Base-by-base conservation (phyloP, 2,797 vertebrate genomes). In the Rhinoraja longicauda region DNA sequence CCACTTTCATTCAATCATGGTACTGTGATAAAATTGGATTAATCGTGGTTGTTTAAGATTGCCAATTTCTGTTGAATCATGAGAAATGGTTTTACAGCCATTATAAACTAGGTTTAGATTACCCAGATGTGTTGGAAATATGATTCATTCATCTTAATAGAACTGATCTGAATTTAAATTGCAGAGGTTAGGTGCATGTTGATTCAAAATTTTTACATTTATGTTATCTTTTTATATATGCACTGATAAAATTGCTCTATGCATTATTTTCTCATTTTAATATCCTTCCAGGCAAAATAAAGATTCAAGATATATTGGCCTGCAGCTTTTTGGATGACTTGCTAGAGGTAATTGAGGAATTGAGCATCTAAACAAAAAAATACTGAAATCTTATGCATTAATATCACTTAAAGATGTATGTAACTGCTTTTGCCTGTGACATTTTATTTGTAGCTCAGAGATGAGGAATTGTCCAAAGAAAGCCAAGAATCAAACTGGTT, bases 401-500 rank as follows among this genome's bases (percentile, higher is more conserved):
- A 76, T 64, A 67, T 64, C n/a, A 24, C 2, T 88, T 21, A 36
- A 88, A 21, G 19, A 36, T 70, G 15, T 36, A 26, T 4, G 9
- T 53, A 59, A 73, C 39, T 91, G 5, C 32, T 67, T 93, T 39
- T 67, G 45, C n/a, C 57, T 93, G 12, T n/a, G 36, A n/a, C n/a
- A 81, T 67, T 82, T 15, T 67, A 79, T 93, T 93, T 94, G 93
- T 95, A 99, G 99, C 96, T 99, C 94, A 97, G 99, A 95, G 99
- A 99, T 94, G 99, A 99, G 95, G 98, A 99, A 94, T 95, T 99
- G 94, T 99, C 98, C 78, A 99, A 99, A 95, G 99, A 99, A 96
- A 99, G 98, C 96, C 99, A 99, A 96, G 99, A 99, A 96, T 98
- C 98, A 93, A 99, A 99, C 93, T 99, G 99, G 99, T 99, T 99